Conservation (phyloP, 2,113 vertebrate species). For the Eurystomus gularis region DNA sequence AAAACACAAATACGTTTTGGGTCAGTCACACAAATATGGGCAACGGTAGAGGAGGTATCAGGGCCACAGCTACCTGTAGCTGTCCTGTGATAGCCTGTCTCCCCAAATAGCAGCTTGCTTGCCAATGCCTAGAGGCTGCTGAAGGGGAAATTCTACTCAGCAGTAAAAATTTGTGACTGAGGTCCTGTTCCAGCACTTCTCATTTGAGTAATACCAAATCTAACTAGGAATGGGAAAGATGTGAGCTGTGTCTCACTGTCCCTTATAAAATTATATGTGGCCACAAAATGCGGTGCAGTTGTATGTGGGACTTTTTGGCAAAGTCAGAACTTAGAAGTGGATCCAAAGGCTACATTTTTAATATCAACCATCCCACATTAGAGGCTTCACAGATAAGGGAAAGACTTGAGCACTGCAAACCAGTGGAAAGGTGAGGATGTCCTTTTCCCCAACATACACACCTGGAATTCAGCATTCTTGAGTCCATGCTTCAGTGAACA, state of each 20-base stretch:
- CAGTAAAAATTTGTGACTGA: not conserved
- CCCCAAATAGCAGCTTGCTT: not conserved
- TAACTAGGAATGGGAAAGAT: not conserved
- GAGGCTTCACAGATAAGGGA: not conserved
- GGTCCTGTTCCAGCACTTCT: not conserved
- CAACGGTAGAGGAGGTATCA: not conserved
- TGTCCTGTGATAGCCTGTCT: not conserved
- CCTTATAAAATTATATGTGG: not conserved
- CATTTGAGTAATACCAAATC: not conserved
- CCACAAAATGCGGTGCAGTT: fast-evolving
- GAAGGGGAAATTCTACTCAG: not conserved
- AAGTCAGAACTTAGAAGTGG: fast-evolving
- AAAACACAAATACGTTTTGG: not conserved
- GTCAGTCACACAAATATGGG: not conserved
- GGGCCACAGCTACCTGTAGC: not conserved
- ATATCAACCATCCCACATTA: not conserved
- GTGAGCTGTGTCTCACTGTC: not conserved
- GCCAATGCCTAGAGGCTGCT: not conserved
- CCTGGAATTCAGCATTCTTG: not conserved
- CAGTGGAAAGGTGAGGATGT: not conserved
- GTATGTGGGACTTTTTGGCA: fast-evolving
- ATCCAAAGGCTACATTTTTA: not conserved
- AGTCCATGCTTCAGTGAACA: not conserved
- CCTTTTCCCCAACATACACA: not conserved
- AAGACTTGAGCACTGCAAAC: not conserved